Percentiles rank a stretch among this genome's conserved stretches.
These are phyloP conservation scores for Rhinoderma darwinii DNA, from an alignment of 2,113 vertebrate species.

Conservation along the genomic window DNA sequence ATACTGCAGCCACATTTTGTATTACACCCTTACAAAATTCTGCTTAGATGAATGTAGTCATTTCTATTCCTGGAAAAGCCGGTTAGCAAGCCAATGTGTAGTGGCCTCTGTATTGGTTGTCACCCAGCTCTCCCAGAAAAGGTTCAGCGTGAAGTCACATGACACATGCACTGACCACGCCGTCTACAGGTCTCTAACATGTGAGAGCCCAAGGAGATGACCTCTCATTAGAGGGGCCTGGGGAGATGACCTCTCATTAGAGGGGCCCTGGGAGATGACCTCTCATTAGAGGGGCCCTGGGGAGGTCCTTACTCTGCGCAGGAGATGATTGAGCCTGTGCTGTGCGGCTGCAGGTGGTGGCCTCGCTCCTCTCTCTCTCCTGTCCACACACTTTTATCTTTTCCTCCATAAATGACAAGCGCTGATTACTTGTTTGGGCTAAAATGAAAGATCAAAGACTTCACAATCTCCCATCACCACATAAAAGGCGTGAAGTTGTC, in stretches of 20 bases:
- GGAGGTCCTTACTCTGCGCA: background rate
- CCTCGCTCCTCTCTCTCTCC: background rate
- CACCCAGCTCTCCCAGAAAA: too few relatives aligned
- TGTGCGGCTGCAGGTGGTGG: slow-evolving; percentile 14
- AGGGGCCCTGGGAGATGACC: background rate
- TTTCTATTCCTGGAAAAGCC: too few relatives aligned
- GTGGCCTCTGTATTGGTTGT: too few relatives aligned
- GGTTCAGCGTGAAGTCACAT: background rate
- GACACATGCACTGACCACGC: background rate
- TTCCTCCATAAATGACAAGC: background rate
- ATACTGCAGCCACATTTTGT: background rate
- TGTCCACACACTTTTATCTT: slow-evolving; percentile 28
- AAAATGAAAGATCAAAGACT: slow-evolving; percentile 32
- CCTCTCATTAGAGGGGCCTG: slow-evolving; percentile 3
- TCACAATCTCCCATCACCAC: slow-evolving; percentile 18
- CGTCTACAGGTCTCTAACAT: background rate
- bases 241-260: slow-evolving; percentile 23
- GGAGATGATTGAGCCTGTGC: slow-evolving; percentile 28
- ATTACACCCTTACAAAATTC: too few relatives aligned
- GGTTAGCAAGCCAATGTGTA: too few relatives aligned
- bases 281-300: slow-evolving; percentile 42
- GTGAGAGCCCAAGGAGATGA: background rate
- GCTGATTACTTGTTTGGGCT: slow-evolving; percentile 49
- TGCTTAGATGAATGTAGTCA: too few relatives aligned
- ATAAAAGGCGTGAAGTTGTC: background rate